A percentile compares a stretch with the other conserved stretches of the same genome.
Conservation (phyloP, 2,888 invertebrate species). For the Cataglyphis albicans region DNA sequence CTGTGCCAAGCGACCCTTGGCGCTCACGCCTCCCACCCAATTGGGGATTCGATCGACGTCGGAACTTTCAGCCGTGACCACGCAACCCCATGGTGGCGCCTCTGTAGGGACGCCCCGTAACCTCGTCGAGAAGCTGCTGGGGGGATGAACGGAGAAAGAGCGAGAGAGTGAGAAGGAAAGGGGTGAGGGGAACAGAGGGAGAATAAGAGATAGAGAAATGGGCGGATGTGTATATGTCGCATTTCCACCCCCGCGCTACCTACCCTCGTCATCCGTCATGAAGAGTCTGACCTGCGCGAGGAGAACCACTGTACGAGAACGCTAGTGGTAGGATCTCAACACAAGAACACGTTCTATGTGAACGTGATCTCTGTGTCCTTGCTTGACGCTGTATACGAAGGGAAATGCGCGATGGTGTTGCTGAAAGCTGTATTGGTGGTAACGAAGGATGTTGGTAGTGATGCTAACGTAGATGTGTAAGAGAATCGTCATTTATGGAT, state of each 20-base stretch:
- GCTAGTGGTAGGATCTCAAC: slow-evolving; percentile 58
- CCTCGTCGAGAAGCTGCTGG: slow-evolving; percentile 65
- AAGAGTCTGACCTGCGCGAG: slow-evolving; percentile 68
- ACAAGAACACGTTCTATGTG: not conserved
- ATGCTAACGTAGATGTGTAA: slow-evolving; percentile 10
- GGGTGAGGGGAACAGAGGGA: not conserved
- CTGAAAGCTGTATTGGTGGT: slow-evolving; percentile 60
- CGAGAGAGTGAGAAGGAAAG: not conserved
- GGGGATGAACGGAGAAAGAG: slow-evolving; percentile 3
- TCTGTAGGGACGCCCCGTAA: slow-evolving; percentile 78
- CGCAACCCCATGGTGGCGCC: slow-evolving; percentile 76
- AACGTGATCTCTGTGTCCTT: not conserved
- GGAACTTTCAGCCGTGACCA: slow-evolving; percentile 73
- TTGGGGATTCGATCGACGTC: slow-evolving; percentile 82
- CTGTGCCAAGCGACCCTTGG: slow-evolving; percentile 62
- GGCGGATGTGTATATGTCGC: slow-evolving; percentile 29
- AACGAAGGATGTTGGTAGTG: slow-evolving; percentile 34
- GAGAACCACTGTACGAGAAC: slow-evolving; percentile 71
- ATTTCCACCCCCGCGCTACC: slow-evolving; percentile 13
- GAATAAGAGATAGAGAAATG: slow-evolving; percentile 15
- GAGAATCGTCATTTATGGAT: not conserved
- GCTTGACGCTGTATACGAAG: slow-evolving; percentile 19
- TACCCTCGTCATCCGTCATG: slow-evolving; percentile 67
- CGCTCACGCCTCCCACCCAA: slow-evolving; percentile 77
- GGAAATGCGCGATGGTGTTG: slow-evolving; percentile 35